Conservation (phyloP, 2,888 invertebrate genomes). For the Germaria angustata region DNA sequence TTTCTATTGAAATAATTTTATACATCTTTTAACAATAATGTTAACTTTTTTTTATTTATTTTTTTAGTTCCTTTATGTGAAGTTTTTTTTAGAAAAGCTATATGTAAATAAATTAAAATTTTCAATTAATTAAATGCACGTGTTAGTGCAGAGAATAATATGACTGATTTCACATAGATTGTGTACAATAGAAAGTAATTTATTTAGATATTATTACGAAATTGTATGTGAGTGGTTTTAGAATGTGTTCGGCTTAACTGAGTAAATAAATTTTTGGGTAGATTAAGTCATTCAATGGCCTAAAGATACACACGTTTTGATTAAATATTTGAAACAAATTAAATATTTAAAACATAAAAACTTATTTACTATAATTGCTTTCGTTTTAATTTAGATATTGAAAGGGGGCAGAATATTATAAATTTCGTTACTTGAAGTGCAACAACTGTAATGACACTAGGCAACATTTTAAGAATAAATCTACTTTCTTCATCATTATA, state of each 20-base stretch:
- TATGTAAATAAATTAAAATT: conserved; percentile 13
- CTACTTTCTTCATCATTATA: too few relatives aligned
- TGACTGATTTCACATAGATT: not conserved
- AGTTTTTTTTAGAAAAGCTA: not conserved
- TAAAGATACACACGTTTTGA: not conserved
- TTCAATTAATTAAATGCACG: conserved; percentile 31
- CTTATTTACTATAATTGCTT: too few relatives aligned
- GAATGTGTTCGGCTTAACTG: not conserved
- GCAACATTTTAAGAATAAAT: too few relatives aligned
- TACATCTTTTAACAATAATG: not conserved
- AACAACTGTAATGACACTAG: too few relatives aligned
- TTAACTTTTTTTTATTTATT: not conserved
- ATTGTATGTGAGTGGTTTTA: not conserved
- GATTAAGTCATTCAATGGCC: not conserved
- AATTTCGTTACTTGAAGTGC: too few relatives aligned
- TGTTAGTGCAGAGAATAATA: not conserved
- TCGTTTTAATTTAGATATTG: too few relatives aligned
- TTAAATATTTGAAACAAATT: too few relatives aligned
- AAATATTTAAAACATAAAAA: too few relatives aligned
- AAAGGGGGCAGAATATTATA: too few relatives aligned
- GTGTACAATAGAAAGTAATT: not conserved
- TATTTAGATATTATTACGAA: conserved; percentile 2
- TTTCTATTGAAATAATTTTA: conserved; percentile 47
- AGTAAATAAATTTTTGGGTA: not conserved
- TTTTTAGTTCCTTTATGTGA: not conserved